phyloP scores from a whole-genome alignment of 2,797 vertebrate species.

The Rhynchonycteris naso region DNA sequence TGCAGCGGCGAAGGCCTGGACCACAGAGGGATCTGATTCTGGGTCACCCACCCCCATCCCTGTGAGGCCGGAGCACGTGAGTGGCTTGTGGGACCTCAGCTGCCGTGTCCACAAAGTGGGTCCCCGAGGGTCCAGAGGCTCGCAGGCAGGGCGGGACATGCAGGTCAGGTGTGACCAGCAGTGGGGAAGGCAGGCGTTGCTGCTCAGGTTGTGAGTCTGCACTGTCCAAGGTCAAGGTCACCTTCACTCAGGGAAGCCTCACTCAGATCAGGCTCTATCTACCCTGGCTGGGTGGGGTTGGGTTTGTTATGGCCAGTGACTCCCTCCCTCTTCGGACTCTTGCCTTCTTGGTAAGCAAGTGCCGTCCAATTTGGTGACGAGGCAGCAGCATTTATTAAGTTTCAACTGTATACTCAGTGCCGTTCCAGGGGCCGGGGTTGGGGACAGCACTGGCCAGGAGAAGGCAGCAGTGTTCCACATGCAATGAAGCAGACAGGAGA shows the following conservation, averaged over 20 bases:
- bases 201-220: not conserved
- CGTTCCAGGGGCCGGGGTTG: rapidly evolving
- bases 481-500: not conserved
- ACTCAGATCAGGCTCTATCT: rapidly evolving
- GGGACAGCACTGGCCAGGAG: rapidly evolving
- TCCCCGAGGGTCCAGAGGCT: not conserved
- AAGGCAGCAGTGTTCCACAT: rapidly evolving
- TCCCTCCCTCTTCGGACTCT: not conserved
- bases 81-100: not conserved
- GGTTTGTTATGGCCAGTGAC: rapidly evolving
- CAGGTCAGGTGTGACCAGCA: rapidly evolving
- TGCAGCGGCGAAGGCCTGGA: rapidly evolving
- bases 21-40: rapidly evolving
- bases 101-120: not conserved
- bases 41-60: not conserved
- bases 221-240: rapidly evolving
- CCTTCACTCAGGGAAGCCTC: not conserved
- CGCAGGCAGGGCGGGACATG: not conserved
- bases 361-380: rapidly evolving
- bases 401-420: rapidly evolving
- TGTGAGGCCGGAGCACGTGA: rapidly evolving
- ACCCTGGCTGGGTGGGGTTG: rapidly evolving
- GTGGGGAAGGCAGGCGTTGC: not conserved
- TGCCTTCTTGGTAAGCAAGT: rapidly evolving
- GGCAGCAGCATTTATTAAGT: not conserved